These are phyloP conservation scores for Cephalopachus bancanus DNA, from an alignment of 2,797 vertebrate genomes.

Conservation along the genomic window DNA sequence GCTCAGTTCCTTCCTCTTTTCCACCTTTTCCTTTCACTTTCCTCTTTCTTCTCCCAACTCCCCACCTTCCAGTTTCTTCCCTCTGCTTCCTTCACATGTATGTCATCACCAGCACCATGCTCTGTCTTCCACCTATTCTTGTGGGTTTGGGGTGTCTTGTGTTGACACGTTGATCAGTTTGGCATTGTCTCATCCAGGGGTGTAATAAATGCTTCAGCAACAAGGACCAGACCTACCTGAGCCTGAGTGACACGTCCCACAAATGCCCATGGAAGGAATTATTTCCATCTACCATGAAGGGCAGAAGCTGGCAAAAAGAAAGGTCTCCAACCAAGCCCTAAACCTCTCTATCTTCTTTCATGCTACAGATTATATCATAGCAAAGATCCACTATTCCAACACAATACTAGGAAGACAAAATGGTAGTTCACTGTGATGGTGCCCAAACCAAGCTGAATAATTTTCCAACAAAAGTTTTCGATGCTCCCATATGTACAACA, in stretches of 20 bases:
- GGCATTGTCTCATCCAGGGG: constrained; percentile 1
- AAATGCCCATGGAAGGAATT: constrained; percentile 27
- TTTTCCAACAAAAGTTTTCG: neutral
- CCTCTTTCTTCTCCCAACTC: neutral
- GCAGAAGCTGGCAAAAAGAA: neutral
- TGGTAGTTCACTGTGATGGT: neutral
- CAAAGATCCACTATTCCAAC: neutral
- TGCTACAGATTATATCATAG: neutral
- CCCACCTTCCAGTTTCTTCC: neutral
- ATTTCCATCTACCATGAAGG: neutral
- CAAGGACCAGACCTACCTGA: neutral
- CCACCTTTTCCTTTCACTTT: neutral
- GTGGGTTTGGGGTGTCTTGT: neutral
- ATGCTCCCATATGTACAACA: neutral
- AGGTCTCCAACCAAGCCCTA: neutral
- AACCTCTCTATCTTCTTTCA: neutral
- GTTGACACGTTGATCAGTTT: neutral
- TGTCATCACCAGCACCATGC: neutral
- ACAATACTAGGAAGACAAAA: constrained; percentile 12
- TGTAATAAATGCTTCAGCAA: neutral
- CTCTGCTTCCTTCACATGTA: neutral
- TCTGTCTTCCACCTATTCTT: neutral
- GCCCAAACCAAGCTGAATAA: neutral
- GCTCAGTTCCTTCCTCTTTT: neutral
- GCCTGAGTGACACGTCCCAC: neutral